Base-by-base conservation (phyloP, 2,888 invertebrate genomes). In the Lissocephala sabroskyi region DNA sequence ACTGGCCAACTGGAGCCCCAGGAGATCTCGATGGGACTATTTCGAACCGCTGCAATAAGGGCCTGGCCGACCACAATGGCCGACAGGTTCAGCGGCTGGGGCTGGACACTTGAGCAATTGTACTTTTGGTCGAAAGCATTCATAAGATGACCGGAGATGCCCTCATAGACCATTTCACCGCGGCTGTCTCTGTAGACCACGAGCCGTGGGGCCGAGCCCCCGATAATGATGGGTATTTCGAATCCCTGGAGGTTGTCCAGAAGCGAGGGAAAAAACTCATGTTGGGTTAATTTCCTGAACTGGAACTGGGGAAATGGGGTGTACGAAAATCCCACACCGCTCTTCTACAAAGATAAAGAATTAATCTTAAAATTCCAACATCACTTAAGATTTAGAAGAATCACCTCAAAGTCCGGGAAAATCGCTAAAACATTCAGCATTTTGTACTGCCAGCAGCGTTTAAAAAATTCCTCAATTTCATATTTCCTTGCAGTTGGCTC, bases 371-470 rank as follows among this genome's bases (percentile, higher is more conserved):
- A n/a, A n/a, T n/a, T n/a, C n/a, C n/a, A n/a, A n/a, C n/a, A n/a
- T n/a, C n/a, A n/a, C n/a, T n/a, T n/a, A n/a, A n/a, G n/a, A n/a
- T n/a, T n/a, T n/a, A n/a, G n/a, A n/a, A n/a, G n/a, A n/a, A n/a
- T n/a, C 41, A 79, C 80, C 64, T 67, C 44, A 30, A 57, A 79
- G 39, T 79, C 57, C 0, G 45, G 49, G 37, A 78, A 62, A 1
- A 82, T 2, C 0, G 66, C 79, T 2, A 66, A 36, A 1, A 71
- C 78, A 64, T 81, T 81, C 3, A 80, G 52, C 18, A 82, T 40
- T 18, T 62, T 68, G 32, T 58, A 44, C 28, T 33, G 40, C 74
- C 79, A 73, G 52, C 79, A 79, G 11, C 49, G 47, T 0, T 18
- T n/a, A 32, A 82, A 80, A n/a, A n/a, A n/a, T n/a, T n/a, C n/a